phyloP scores from a whole-genome alignment of 2,113 vertebrate genomes.

The Progne subis region DNA sequence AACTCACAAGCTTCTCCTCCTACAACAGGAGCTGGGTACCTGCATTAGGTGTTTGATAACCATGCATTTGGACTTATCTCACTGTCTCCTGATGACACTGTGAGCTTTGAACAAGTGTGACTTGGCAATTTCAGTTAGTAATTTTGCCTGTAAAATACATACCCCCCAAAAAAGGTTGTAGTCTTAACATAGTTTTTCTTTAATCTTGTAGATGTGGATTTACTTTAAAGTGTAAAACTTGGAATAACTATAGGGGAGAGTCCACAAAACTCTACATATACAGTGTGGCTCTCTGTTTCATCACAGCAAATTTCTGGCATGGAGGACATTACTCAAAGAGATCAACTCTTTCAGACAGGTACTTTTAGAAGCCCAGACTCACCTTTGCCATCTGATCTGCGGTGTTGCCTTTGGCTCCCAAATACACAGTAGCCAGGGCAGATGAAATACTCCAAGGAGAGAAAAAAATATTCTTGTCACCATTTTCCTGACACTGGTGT shows the following conservation, averaged over 20 bases:
- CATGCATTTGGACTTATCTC: background rate
- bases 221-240: background rate
- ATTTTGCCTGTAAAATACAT: background rate
- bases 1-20: background rate
- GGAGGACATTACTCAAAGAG: background rate
- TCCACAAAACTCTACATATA: background rate
- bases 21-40: background rate
- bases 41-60: background rate
- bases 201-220: background rate
- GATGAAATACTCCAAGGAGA: constrained; percentile 88
- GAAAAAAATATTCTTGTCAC: constrained; percentile 80
- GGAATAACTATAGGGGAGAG: background rate
- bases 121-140: background rate
- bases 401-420: constrained; percentile 84
- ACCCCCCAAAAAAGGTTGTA: background rate
- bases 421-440: constrained; percentile 82
- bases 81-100: background rate
- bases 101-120: rapidly evolving
- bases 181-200: background rate
- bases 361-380: background rate
- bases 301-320: background rate
- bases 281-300: background rate
- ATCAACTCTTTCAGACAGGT: background rate
- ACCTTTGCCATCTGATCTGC: constrained; percentile 88
- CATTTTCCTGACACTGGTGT: constrained; percentile 64